Evolutionary conservation across 2,113 vertebrate species (phyloP).

Genomic region (Xyrauchen texanus): DNA sequence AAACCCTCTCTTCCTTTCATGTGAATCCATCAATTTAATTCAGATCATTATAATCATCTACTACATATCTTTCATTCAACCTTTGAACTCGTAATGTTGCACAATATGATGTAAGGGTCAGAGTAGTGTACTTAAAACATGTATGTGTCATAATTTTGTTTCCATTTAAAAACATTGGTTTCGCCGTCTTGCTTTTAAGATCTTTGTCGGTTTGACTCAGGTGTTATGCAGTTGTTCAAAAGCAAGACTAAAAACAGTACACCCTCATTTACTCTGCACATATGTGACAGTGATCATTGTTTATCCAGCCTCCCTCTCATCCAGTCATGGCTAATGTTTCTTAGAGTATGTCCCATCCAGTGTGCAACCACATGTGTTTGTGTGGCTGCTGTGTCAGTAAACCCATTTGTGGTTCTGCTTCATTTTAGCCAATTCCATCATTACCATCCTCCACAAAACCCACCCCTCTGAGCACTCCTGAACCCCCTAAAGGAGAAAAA

Average conservation of each 20-base stretch:
- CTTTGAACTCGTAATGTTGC: not conserved
- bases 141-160: not conserved
- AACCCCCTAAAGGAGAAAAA: slow-evolving; percentile 76
- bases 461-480: slow-evolving; percentile 71
- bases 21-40: slow-evolving; percentile 44
- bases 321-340: slow-evolving; percentile 20
- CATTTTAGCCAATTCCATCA: slow-evolving; percentile 79
- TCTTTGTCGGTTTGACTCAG: not conserved
- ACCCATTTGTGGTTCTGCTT: slow-evolving; percentile 74
- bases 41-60: not conserved
- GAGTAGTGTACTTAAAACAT: not conserved
- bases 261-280: not conserved
- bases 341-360: not conserved
- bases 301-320: slow-evolving; percentile 18
- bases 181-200: not conserved
- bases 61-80: not conserved
- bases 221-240: not conserved
- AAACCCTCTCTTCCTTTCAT: not conserved
- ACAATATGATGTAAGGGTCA: not conserved
- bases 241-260: not conserved
- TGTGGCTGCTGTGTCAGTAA: slow-evolving; percentile 56
- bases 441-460: slow-evolving; percentile 80
- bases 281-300: not conserved
- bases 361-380: slow-evolving; percentile 8
- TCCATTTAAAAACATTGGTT: not conserved